Evolutionary conservation across 2,888 invertebrate genomes (phyloP), one percentile per base, ranked within the genome.

Genomic region (Psylliodes chrysocephalus): DNA sequence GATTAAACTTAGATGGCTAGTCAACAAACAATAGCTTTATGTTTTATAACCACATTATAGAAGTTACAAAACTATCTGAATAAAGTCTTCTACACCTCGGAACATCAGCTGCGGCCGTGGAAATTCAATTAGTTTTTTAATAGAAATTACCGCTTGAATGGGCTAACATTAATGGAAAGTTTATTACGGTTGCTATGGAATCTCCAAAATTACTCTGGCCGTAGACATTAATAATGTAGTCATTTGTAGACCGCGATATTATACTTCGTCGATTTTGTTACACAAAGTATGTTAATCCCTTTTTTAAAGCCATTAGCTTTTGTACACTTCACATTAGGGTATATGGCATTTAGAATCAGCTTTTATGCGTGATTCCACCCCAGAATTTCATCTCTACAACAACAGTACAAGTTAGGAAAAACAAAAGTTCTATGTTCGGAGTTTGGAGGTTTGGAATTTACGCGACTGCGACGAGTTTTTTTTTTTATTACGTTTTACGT

Each of bases 61-160:
- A 18, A 44, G 40, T 44, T 17, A 2, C 8, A 44, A 44, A 44
- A 44, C 44, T 44, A 44, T 44, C 44, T 14, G 28, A 49, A 49
- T 49, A 52, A 52, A 52, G 25, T 35, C n/a, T 52, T 22, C 38
- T 28, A 52, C 52, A 52, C 52, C 52, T 52, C 8, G 7, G 52
- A 18, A 52, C 49, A 49, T 49, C 52, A 52, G 52, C 52, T 52
- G 52, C 19, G 52, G 8, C 52, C 19, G 22, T 44, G 17, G 38
- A 35, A 52, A 52, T 52, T 52, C 52, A 52, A 52, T 52, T 52
- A 52, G 52, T 52, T 52, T 52, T 52, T 52, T 52, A 52, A 52
- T 52, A 22, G 38, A 35, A 52, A 52, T 52, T 35, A 52, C 52
- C 33, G 19, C 52, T 19, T 52, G 52, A 52, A 52, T 52, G 52